phyloP scores from a whole-genome alignment of 2,797 vertebrate species.

The Cynopterus sphinx region DNA sequence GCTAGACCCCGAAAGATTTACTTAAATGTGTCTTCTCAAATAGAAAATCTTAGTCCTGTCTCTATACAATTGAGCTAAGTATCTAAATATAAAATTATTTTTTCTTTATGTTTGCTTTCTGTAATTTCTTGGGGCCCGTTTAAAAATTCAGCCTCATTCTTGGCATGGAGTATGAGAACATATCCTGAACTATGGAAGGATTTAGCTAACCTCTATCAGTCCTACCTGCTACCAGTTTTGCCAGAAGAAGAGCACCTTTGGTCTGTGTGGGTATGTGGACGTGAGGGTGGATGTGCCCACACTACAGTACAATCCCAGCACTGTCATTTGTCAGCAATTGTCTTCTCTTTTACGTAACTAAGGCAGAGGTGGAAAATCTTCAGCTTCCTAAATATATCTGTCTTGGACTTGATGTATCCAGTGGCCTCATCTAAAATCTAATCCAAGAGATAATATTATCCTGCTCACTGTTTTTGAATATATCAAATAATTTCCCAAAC shows the following conservation, averaged over 20 bases:
- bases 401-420: neutral
- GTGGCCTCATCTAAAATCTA: neutral
- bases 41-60: neutral
- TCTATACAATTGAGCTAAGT: neutral
- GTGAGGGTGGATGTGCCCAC: neutral
- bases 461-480: neutral
- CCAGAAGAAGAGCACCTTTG: neutral
- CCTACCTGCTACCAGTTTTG: neutral
- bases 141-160: neutral
- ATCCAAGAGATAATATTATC: neutral
- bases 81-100: neutral
- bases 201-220: neutral
- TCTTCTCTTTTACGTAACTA: neutral
- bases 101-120: neutral
- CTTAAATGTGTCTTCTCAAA: conserved; percentile 12
- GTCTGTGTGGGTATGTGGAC: neutral
- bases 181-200: neutral
- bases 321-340: neutral
- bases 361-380: neutral
- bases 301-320: neutral
- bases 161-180: neutral
- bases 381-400: neutral
- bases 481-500: neutral
- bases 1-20: neutral
- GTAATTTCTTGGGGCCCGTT: neutral